Evolutionary conservation across 1,140 invertebrate species (phyloP), one percentile per base, ranked within the genome.

Genomic region (Neotoxoptera formosana): DNA sequence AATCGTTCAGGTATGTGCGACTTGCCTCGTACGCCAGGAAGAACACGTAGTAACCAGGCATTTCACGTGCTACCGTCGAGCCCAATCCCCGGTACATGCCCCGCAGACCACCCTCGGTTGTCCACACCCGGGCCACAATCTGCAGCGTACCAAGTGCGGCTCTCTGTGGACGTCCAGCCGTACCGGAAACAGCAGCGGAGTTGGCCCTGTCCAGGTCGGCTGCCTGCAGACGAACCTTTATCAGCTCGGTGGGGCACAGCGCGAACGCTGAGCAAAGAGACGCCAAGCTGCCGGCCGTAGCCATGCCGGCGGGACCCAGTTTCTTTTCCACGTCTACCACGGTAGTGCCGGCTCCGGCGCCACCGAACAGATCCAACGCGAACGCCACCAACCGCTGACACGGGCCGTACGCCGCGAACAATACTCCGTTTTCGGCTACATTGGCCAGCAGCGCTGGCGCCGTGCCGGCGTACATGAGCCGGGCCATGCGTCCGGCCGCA

Each of bases 21-120:
- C 96, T 96, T 93, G 97, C 96, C 96, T 99, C 99, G 96, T 99
- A 99, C 93, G 98, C 98, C 51, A 99, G 99, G 96, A 99, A 98
- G 95, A 99, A 99, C 95, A 98, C 99, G 95, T 99, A 99, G 95
- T 99, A 99, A 9, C 99, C 99, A 0, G 99, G 99, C 98, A 99
- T 99, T 96, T 99, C 99, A 94, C 99, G 96, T 93, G 97, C 97
- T 94, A 99, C 97, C 0, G 99, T 99, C 0, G 99, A 97, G 0
- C 97, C 97, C 14, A 99, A 95, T 17, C 99, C 99, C 94, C 97
- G 96, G 95, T 98, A 99, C 89, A 99, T 96, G 30, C 99, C 99
- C 93, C 95, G 95, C 93, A 99, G 95, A 30, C 99, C 99, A 23
- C 99, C 99, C 95, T 97, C 96, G 81, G 95, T 94, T 56, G 94